phyloP scores from a whole-genome alignment of 2,797 vertebrate species.

The Channa striata region DNA sequence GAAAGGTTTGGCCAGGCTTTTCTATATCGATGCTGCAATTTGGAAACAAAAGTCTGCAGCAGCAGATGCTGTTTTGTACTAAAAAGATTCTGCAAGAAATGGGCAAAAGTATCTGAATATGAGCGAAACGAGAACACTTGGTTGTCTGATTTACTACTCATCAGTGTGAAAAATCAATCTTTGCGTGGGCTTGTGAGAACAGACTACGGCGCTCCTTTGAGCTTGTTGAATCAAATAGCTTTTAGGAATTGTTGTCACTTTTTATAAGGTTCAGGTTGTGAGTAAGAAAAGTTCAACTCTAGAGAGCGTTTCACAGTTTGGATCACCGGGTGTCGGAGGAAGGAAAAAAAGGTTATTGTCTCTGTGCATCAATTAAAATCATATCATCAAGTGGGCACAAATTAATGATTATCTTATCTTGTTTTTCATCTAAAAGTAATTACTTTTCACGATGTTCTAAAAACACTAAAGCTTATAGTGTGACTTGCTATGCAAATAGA shows the following conservation, averaged over 20 bases:
- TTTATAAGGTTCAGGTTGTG: slow-evolving; percentile 7
- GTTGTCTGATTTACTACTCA: slow-evolving; percentile 5
- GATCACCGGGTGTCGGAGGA: background rate
- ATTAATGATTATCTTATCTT: too few relatives aligned
- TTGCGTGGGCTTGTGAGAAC: slow-evolving; percentile 4
- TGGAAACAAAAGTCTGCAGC: too few relatives aligned
- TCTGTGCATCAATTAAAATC: slow-evolving; percentile 4
- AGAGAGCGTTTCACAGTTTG: background rate
- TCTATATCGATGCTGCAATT: too few relatives aligned
- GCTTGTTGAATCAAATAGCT: slow-evolving; percentile 8
- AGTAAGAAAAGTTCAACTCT: slow-evolving; percentile 1
- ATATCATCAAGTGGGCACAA: background rate
- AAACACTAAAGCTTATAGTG: background rate
- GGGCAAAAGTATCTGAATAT: too few relatives aligned
- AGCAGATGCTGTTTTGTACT: too few relatives aligned
- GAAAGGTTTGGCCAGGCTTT: too few relatives aligned
- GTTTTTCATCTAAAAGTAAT: background rate
- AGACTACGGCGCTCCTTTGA: background rate
- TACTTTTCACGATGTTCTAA: background rate
- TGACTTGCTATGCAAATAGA: background rate
- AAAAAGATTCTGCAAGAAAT: too few relatives aligned
- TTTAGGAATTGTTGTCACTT: background rate
- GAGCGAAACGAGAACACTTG: too few relatives aligned
- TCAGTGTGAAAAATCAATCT: slow-evolving; percentile 22
- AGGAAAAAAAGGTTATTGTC: background rate